Evolutionary conservation across 2,113 vertebrate genomes (phyloP).

Genomic region (Delphinus delphis): DNA sequence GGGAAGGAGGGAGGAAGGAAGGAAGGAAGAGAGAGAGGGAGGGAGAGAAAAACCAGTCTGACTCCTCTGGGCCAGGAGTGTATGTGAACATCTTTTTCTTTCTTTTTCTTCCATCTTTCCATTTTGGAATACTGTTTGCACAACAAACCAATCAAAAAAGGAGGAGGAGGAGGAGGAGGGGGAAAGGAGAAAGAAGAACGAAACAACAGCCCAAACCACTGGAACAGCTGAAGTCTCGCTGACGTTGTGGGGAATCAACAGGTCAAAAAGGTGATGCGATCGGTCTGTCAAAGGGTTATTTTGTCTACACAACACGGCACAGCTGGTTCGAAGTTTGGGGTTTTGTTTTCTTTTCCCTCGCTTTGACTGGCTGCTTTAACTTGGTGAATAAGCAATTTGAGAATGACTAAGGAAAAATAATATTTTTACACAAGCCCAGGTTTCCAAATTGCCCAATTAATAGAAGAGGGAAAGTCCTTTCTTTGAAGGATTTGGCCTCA

Average conservation of each 20-base stretch:
- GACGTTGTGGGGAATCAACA: rapidly evolving
- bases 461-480: neutral
- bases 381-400: constrained; percentile 61
- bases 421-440: constrained; percentile 53
- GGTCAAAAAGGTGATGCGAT: neutral
- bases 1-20: too few relatives aligned
- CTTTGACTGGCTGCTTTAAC: constrained; percentile 8
- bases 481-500: constrained; percentile 36
- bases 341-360: constrained; percentile 62
- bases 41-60: rapidly evolving
- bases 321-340: constrained; percentile 55
- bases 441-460: constrained; percentile 57
- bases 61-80: too few relatives aligned
- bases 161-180: too few relatives aligned
- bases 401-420: constrained; percentile 63
- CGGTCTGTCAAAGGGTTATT: constrained; percentile 34
- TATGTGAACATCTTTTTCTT: neutral
- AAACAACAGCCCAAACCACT: rapidly evolving
- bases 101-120: neutral
- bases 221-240: neutral
- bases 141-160: neutral
- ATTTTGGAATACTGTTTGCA: neutral
- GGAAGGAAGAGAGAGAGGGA: rapidly evolving
- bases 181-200: neutral
- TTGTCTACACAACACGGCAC: constrained; percentile 61